Evolutionary conservation across 2,113 vertebrate genomes (phyloP).

Genomic region (Grantiella picta): DNA sequence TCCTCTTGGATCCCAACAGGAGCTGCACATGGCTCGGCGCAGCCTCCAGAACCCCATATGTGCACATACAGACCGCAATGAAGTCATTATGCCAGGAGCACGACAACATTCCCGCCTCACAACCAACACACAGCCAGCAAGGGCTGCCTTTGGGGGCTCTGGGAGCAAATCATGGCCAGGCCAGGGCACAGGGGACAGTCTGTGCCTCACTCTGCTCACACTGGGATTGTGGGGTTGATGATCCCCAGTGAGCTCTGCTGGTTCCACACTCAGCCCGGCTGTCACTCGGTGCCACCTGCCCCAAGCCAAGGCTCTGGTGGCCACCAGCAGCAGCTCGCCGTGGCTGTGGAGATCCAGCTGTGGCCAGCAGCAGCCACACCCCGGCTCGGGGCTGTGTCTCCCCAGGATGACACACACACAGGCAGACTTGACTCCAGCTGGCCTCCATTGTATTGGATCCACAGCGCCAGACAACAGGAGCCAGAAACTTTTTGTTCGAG

Average conservation of each 20-base stretch:
- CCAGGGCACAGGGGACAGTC: rapidly evolving
- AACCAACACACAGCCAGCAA: neutral
- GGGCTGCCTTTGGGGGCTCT: neutral
- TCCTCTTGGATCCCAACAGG: neutral
- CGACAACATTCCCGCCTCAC: neutral
- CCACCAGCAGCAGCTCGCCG: neutral
- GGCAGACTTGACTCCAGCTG: slow-evolving; percentile 60
- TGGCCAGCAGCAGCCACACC: neutral
- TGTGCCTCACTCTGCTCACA: rapidly evolving
- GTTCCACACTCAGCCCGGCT: rapidly evolving
- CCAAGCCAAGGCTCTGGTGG: neutral
- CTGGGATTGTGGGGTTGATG: rapidly evolving
- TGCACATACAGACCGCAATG: neutral
- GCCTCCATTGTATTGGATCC: slow-evolving; percentile 59
- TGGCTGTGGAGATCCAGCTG: neutral
- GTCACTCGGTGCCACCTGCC: rapidly evolving
- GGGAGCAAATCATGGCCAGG: neutral
- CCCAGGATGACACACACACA: neutral
- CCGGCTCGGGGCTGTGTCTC: neutral
- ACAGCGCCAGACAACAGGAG: slow-evolving; percentile 56
- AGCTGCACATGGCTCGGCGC: neutral
- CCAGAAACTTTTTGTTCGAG: slow-evolving; percentile 64
- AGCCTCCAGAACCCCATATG: slow-evolving; percentile 30
- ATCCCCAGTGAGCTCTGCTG: rapidly evolving
- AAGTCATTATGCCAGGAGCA: neutral